Conservation (phyloP, 2,797 vertebrate genomes). For the Sebastes steindachneri region DNA sequence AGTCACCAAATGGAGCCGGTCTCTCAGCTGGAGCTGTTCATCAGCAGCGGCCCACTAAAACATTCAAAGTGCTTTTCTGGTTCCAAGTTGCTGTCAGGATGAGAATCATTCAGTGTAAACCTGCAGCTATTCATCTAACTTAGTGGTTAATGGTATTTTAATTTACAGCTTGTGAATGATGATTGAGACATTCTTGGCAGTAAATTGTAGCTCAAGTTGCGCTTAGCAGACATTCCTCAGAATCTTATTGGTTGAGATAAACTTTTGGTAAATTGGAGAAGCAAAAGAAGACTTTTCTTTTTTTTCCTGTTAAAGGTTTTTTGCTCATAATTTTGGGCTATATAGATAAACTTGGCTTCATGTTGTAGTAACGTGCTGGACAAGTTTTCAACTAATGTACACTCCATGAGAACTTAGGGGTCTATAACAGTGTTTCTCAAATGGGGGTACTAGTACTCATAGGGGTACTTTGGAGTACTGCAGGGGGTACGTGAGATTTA, state of each 20-base stretch:
- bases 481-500: too few relatives aligned
- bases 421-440: not conserved
- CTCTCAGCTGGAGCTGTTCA: slow-evolving; percentile 23
- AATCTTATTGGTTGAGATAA: not conserved
- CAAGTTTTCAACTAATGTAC: not conserved
- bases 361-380: not conserved
- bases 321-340: not conserved
- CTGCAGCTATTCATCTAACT: not conserved
- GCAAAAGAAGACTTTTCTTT: not conserved
- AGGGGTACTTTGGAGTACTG: too few relatives aligned
- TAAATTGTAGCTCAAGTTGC: not conserved
- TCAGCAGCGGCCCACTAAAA: not conserved
- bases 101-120: not conserved
- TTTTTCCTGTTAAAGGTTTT: not conserved
- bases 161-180: not conserved
- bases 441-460: not conserved
- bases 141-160: not conserved
- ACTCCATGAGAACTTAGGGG: not conserved
- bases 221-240: not conserved
- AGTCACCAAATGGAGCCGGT: slow-evolving; percentile 22
- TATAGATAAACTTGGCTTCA: not conserved
- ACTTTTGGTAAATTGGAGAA: not conserved
- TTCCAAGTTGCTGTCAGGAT: not conserved
- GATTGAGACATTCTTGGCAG: not conserved
- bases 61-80: not conserved